A percentile compares a stretch with the other conserved stretches of the same genome.
These are phyloP conservation scores for Amphiprion clarkii DNA, from an alignment of 2,797 vertebrate genomes.

Conservation along the genomic window DNA sequence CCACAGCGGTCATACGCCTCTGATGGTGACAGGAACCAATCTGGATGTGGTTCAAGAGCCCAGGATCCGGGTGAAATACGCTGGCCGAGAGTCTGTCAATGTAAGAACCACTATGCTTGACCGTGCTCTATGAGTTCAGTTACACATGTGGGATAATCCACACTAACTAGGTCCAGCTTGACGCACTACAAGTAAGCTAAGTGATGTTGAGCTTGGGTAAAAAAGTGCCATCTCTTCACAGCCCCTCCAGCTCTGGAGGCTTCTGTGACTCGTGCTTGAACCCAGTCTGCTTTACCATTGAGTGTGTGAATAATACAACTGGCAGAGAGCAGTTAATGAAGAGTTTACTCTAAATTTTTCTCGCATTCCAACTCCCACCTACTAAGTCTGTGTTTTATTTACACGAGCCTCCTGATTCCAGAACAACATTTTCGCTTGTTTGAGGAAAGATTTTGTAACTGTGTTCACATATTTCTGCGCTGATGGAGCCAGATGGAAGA, in stretches of 20 bases:
- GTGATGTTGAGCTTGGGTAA: conserved; percentile 54
- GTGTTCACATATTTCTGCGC: neutral
- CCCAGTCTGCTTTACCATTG: conserved; percentile 36
- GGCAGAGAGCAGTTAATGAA: conserved; percentile 73
- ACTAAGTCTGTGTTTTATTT: conserved; percentile 19
- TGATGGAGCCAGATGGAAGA: conserved; percentile 19
- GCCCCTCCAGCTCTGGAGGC: conserved; percentile 44
- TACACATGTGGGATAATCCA: conserved; percentile 11
- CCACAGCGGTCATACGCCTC: conserved; percentile 93
- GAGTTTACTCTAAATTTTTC: conserved; percentile 54
- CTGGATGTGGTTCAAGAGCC: conserved; percentile 98
- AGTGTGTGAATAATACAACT: conserved; percentile 74
- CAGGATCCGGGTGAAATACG: conserved; percentile 93
- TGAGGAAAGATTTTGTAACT: neutral
- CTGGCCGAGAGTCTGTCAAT: conserved; percentile 94
- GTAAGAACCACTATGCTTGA: conserved; percentile 84
- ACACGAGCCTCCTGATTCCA: neutral
- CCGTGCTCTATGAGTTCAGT: neutral
- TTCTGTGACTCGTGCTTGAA: conserved; percentile 45
- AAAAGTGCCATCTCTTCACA: conserved; percentile 36
- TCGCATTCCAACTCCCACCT: neutral
- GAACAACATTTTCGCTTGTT: conserved; percentile 7
- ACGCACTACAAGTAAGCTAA: conserved; percentile 40
- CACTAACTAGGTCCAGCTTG: conserved; percentile 31
- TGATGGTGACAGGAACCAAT: conserved; percentile 95